A percentile compares a stretch with the other conserved stretches of the same genome.
These are phyloP conservation scores for Saxidomus purpurata DNA, from an alignment of 1,140 invertebrate genomes.

Conservation along the genomic window DNA sequence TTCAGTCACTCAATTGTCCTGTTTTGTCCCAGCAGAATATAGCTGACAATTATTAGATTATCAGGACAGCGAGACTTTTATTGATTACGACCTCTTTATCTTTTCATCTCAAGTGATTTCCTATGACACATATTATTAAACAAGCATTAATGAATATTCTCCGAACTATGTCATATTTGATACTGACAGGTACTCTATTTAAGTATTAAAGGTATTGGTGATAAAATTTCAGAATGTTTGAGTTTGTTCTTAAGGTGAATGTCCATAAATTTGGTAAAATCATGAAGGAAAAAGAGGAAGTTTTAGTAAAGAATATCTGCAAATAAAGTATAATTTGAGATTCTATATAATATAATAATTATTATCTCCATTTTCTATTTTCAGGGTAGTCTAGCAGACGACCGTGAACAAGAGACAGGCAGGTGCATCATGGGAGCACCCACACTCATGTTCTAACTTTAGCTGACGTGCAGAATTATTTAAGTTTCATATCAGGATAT, in stretches of 20 bases:
- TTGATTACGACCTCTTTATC: background rate
- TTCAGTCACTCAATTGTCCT: background rate
- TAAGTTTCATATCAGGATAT: background rate
- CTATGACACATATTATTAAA: background rate
- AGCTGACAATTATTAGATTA: background rate
- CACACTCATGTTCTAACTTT: background rate
- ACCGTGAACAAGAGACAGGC: background rate
- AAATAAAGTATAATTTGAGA: too few species aligned
- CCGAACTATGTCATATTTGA: too few species aligned
- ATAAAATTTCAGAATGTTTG: too few species aligned
- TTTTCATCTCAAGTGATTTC: background rate
- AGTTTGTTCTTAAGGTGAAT: too few species aligned
- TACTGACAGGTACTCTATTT: too few species aligned
- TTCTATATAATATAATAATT: too few species aligned
- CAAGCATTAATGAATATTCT: too few species aligned
- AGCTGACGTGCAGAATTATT: background rate
- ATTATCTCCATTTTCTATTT: too few species aligned
- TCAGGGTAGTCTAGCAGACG: background rate
- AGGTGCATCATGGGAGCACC: slow-evolving; percentile 33
- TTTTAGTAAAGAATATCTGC: too few species aligned
- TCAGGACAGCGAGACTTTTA: background rate
- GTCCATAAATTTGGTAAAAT: too few species aligned
- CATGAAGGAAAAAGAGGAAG: too few species aligned
- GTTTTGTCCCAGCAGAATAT: background rate
- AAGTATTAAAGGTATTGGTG: too few species aligned